Conservation (phyloP, 2,888 invertebrate species). For the Hemicrepidius hirtus region DNA sequence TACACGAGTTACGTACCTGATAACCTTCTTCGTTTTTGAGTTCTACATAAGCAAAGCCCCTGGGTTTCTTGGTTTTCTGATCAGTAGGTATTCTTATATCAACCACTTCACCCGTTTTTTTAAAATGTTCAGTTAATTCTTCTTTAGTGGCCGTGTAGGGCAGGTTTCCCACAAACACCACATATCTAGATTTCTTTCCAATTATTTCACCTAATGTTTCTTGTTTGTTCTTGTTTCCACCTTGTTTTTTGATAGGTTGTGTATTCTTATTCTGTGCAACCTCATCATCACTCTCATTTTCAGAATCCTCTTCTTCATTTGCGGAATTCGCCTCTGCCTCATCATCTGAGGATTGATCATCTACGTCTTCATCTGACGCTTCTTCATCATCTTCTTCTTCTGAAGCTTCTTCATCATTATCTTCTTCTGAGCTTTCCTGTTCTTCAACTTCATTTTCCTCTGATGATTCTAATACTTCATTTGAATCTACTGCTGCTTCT, state of each 20-base stretch:
- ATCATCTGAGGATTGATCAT: conserved; percentile 47
- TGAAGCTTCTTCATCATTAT: conserved; percentile 35
- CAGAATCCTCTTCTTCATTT: conserved; percentile 39
- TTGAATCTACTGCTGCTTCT: conserved; percentile 51
- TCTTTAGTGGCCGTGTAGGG: conserved; percentile 68
- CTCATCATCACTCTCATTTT: conserved; percentile 40
- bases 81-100: conserved; percentile 69
- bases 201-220: conserved; percentile 43
- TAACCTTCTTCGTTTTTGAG: conserved; percentile 68
- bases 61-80: conserved; percentile 64
- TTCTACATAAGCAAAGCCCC: conserved; percentile 73
- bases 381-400: conserved; percentile 51
- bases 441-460: conserved; percentile 52
- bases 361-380: conserved; percentile 49
- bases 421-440: conserved; percentile 31
- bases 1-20: conserved; percentile 71
- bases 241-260: too few species aligned
- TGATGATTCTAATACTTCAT: conserved; percentile 28
- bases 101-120: conserved; percentile 68
- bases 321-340: conserved; percentile 37
- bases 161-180: conserved; percentile 72
- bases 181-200: conserved; percentile 63
- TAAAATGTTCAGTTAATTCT: conserved; percentile 71
- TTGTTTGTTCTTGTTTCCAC: conserved; percentile 11
- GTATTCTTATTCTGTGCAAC: conserved; percentile 37